Conservation (phyloP, 2,888 invertebrate species). For the Atrina japonica region DNA sequence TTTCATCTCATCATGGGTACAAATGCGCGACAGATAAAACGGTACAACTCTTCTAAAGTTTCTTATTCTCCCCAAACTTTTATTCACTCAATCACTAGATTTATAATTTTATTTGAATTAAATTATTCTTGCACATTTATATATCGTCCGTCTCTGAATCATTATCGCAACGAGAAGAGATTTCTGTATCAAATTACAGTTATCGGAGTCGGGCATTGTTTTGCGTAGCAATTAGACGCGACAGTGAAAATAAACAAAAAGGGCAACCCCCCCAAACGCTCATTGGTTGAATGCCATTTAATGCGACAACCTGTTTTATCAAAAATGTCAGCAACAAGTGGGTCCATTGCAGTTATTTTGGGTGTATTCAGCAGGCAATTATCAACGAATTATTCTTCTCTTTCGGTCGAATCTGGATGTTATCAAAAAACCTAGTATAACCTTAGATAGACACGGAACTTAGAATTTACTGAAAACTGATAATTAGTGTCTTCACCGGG, state of each 20-base stretch:
- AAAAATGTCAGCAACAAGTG: background rate
- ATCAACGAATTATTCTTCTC: no score
- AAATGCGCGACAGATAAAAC: no score
- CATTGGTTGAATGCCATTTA: background rate
- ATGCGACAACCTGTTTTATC: conserved; percentile 2
- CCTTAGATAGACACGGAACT: no score
- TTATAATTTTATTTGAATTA: background rate
- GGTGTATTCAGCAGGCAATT: no score
- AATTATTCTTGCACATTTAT: no score
- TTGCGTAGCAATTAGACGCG: background rate
- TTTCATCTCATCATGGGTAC: no score
- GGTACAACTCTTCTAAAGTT: background rate
- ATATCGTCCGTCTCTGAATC: no score
- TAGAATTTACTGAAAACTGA: no score
- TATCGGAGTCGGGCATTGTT: background rate
- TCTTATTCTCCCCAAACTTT: background rate
- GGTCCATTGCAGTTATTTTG: background rate
- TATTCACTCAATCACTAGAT: background rate
- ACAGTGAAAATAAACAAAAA: conserved; percentile 18
- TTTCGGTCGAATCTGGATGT: no score
- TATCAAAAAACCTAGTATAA: no score
- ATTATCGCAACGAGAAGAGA: background rate
- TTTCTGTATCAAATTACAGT: background rate
- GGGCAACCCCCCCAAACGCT: background rate
- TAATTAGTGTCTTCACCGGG: no score